A percentile compares a stretch with the other conserved stretches of the same genome.
Conservation (phyloP, 2,888 invertebrate genomes). For the Chalcosyrphus nemorum region DNA sequence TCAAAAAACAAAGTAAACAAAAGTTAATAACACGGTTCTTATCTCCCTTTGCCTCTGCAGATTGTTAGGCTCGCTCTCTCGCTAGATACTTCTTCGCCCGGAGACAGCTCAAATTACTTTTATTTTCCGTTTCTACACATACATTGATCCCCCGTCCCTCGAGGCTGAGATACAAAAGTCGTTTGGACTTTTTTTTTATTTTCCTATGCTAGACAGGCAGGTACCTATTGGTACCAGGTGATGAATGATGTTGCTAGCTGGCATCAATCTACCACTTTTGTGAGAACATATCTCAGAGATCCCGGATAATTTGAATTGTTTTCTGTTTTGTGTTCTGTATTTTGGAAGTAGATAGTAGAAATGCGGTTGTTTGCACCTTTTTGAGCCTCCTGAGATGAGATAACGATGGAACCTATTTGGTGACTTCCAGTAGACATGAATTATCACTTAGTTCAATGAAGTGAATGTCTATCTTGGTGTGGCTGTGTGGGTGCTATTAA, state of each 20-base stretch:
- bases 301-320: background rate
- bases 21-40: slow-evolving; percentile 52
- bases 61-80: slow-evolving; percentile 2
- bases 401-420: background rate
- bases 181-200: background rate
- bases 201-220: background rate
- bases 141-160: background rate
- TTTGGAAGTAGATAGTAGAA: background rate
- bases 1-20: slow-evolving; percentile 27
- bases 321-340: background rate
- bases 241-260: slow-evolving; percentile 3
- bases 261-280: slow-evolving; percentile 1
- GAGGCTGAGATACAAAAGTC: background rate
- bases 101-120: slow-evolving; percentile 34
- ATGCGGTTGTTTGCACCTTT: background rate
- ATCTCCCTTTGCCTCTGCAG: slow-evolving; percentile 24
- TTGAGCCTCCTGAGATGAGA: background rate
- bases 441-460: background rate
- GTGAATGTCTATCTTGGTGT: background rate
- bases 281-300: background rate
- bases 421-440: background rate
- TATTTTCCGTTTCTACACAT: background rate
- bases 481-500: background rate
- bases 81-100: slow-evolving; percentile 33
- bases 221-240: slow-evolving; percentile 35